Base-by-base conservation (phyloP, 2,797 vertebrate species). In the Danionella dracula region DNA sequence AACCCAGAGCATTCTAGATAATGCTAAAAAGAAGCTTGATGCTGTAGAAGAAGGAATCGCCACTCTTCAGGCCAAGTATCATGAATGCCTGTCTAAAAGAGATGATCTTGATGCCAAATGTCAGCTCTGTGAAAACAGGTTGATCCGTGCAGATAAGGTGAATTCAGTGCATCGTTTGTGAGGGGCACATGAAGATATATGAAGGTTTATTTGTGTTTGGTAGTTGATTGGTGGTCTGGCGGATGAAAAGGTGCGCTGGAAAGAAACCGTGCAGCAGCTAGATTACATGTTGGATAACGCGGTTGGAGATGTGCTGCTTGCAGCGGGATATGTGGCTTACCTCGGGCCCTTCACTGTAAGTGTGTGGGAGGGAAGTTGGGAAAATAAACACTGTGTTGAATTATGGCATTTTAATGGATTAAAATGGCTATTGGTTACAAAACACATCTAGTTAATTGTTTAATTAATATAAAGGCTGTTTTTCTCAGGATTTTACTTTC, bases 281-380 rank as follows among this genome's bases (percentile, higher is more conserved):
- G 91, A 95, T 55, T 83, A 88, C 76, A 90, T 90, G 84, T 86
- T 95, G 51, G 79, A 84, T 73, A 95, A 95, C 23, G 86, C 95
- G 29, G 74, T 83, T 0, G 94, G 94, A 6, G 92, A 97, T 0
- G 76, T 96, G 72, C 84, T 98, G 53, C 77, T 93, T 5, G 86
- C 93, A 41, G 91, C 94, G 4, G 94, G 90, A 76, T 96, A 92
- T 13, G 74, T 98, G 46, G 89, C 93, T 20, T 98, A 97, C 81
- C 85, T 98, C 59, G 95, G 95, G 51, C 89, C 94, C 19, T 98
- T 98, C 76, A 96, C 93, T 35, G 94, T 96, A 77, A 92, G 92
- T 66, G 51, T 42, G n/a, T 57, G 34, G 71, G 11, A 0, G 44
- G 76, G 42, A 68, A 27, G 23, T 27, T 3, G 23, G 6, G 23